These are phyloP conservation scores for Myxocyprinus asiaticus DNA, from an alignment of 2,113 vertebrate species.

Conservation along the genomic window DNA sequence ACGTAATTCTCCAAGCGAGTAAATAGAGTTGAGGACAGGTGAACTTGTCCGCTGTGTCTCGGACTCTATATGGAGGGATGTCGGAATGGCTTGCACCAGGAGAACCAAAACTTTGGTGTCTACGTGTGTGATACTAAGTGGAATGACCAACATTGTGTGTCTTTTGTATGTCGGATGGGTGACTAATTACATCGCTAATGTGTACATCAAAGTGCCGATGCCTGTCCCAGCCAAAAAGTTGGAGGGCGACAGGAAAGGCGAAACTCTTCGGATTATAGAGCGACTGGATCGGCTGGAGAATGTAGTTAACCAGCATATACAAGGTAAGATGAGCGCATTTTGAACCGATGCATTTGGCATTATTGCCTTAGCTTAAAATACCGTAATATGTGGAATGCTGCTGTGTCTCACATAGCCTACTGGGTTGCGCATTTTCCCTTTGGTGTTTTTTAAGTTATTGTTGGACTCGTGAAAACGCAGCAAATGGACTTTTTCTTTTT, in stretches of 20 bases:
- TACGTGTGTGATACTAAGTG: slow-evolving; percentile 97
- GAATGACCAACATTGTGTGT: slow-evolving; percentile 97
- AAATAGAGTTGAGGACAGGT: slow-evolving; percentile 44
- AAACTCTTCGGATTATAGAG: slow-evolving; percentile 94
- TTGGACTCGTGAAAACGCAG: not conserved
- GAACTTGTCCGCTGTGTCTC: slow-evolving; percentile 58
- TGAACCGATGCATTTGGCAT: not conserved
- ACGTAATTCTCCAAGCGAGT: slow-evolving; percentile 26
- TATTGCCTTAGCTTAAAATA: no score
- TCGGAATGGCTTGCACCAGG: slow-evolving; percentile 97
- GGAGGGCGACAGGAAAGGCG: slow-evolving; percentile 89
- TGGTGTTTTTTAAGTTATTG: not conserved
- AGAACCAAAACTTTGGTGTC: slow-evolving; percentile 99
- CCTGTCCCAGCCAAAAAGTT: slow-evolving; percentile 89
- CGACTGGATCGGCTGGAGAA: slow-evolving; percentile 94
- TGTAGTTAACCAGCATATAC: slow-evolving; percentile 97
- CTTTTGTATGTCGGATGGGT: slow-evolving; percentile 98
- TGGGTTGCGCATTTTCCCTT: not conserved
- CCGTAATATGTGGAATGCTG: not conserved
- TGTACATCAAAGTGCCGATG: slow-evolving; percentile 92
- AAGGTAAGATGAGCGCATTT: slow-evolving; percentile 78
- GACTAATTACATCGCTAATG: slow-evolving; percentile 95
- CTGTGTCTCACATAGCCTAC: not conserved
- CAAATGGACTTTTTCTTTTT: no score
- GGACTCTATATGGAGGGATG: slow-evolving; percentile 88